phyloP scores from a whole-genome alignment of 2,113 vertebrate species.

The Channa argus region DNA sequence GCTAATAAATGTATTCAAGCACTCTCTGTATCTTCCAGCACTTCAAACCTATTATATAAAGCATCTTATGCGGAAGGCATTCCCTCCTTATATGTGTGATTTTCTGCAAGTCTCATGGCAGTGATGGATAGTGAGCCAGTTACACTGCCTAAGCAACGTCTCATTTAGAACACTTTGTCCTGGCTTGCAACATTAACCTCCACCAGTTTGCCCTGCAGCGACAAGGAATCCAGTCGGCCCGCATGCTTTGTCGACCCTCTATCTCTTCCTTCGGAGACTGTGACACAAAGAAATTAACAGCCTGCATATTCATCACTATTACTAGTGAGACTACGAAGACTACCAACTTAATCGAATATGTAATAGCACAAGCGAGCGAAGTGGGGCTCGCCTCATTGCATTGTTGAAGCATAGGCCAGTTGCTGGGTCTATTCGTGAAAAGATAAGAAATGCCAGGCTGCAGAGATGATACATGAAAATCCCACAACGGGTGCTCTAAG shows the following conservation, averaged over 20 bases:
- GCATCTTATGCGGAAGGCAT: constrained; percentile 4
- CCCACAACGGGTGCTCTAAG: constrained; percentile 4
- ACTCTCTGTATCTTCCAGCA: too few relatives aligned
- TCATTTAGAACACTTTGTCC: constrained; percentile 53
- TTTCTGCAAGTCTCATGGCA: constrained; percentile 1
- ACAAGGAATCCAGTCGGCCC: constrained; percentile 65
- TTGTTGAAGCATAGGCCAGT: constrained; percentile 39
- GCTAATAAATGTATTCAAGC: not conserved
- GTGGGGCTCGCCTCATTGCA: constrained; percentile 44
- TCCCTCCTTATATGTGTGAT: not conserved
- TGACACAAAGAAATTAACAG: constrained; percentile 63
- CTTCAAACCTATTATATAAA: not conserved
- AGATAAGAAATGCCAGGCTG: constrained; percentile 28
- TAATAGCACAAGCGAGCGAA: constrained; percentile 46
- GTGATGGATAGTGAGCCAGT: not conserved
- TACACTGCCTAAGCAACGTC: not conserved
- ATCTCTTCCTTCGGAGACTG: constrained; percentile 49
- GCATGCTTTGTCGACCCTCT: constrained; percentile 54
- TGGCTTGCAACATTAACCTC: constrained; percentile 67
- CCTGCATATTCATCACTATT: constrained; percentile 68
- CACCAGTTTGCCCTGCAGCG: constrained; percentile 46
- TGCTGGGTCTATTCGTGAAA: constrained; percentile 27
- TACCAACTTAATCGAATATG: constrained; percentile 67
- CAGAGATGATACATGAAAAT: constrained; percentile 20
- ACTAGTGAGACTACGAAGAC: constrained; percentile 25